Conservation (phyloP, 2,888 invertebrate species). For the Luffia ferchaultella region DNA sequence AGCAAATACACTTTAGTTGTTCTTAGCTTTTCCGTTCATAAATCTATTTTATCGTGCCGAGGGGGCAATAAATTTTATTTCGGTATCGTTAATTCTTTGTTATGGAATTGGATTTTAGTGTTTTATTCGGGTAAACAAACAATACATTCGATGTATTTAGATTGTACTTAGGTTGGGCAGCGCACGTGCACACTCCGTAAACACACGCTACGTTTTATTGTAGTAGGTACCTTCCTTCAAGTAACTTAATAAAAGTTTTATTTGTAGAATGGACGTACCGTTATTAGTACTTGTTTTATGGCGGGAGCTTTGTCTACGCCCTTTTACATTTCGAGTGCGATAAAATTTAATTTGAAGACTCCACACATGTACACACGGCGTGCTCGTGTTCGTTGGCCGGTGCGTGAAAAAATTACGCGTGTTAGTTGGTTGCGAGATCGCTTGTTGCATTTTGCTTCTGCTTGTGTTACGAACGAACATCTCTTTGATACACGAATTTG, state of each 20-base stretch:
- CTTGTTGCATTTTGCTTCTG: too few relatives aligned
- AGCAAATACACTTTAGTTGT: too few relatives aligned
- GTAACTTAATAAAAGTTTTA: slow-evolving; percentile 54
- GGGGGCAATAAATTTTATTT: slow-evolving; percentile 66
- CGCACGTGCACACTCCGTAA: slow-evolving; percentile 52
- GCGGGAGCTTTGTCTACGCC: slow-evolving; percentile 47
- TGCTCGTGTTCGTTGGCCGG: too few relatives aligned
- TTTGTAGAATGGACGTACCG: slow-evolving; percentile 41
- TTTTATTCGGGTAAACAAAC: slow-evolving; percentile 67
- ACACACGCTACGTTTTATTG: background rate
- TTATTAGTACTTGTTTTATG: slow-evolving; percentile 41
- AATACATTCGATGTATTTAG: slow-evolving; percentile 54
- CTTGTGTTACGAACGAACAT: too few relatives aligned
- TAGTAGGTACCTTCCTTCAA: slow-evolving; percentile 27
- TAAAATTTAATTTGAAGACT: slow-evolving; percentile 49
- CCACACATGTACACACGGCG: too few relatives aligned
- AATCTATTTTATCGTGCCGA: slow-evolving; percentile 66
- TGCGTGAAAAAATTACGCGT: too few relatives aligned
- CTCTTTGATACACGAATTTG: too few relatives aligned
- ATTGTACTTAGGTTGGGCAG: slow-evolving; percentile 36
- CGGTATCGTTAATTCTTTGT: slow-evolving; percentile 67
- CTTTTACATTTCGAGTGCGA: slow-evolving; percentile 44
- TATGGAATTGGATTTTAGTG: slow-evolving; percentile 67
- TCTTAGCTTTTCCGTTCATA: slow-evolving; percentile 57
- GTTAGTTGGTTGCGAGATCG: too few relatives aligned